phyloP scores from a whole-genome alignment of 1,140 invertebrate species.

The Maconellicoccus hirsutus region DNA sequence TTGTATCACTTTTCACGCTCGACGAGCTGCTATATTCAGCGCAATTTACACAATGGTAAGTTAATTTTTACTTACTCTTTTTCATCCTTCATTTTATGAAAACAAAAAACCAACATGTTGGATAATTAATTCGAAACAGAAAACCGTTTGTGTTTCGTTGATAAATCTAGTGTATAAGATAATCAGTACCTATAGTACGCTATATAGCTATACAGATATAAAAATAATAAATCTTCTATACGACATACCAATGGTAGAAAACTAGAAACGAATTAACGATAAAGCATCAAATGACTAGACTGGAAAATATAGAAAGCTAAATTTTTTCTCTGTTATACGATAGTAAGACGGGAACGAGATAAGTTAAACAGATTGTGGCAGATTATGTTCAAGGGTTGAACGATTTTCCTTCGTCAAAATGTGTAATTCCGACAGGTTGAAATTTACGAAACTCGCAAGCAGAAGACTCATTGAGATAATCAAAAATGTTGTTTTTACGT shows the following conservation, averaged over 20 bases:
- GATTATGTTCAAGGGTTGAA: neutral
- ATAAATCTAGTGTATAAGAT: too few relatives aligned
- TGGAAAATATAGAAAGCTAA: neutral
- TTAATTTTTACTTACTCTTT: neutral
- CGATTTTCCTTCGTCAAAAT: neutral
- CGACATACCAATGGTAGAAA: too few relatives aligned
- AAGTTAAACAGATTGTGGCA: neutral
- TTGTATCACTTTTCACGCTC: constrained; percentile 17
- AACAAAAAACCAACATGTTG: too few relatives aligned
- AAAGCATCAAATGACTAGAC: neutral
- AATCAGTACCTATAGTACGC: too few relatives aligned
- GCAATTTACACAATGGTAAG: constrained; percentile 5
- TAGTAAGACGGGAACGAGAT: neutral
- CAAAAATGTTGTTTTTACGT: too few relatives aligned
- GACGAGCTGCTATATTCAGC: constrained; percentile 6
- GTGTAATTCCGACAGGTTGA: neutral
- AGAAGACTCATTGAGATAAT: too few relatives aligned
- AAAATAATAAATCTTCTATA: too few relatives aligned
- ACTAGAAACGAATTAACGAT: neutral
- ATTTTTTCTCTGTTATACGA: neutral
- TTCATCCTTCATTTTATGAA: too few relatives aligned
- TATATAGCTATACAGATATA: too few relatives aligned
- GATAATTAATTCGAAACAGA: too few relatives aligned
- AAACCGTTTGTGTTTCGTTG: too few relatives aligned
- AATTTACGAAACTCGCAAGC: neutral